Evolutionary conservation across 2,797 vertebrate genomes (phyloP).

Genomic region (Lindbergichthys nudifrons): DNA sequence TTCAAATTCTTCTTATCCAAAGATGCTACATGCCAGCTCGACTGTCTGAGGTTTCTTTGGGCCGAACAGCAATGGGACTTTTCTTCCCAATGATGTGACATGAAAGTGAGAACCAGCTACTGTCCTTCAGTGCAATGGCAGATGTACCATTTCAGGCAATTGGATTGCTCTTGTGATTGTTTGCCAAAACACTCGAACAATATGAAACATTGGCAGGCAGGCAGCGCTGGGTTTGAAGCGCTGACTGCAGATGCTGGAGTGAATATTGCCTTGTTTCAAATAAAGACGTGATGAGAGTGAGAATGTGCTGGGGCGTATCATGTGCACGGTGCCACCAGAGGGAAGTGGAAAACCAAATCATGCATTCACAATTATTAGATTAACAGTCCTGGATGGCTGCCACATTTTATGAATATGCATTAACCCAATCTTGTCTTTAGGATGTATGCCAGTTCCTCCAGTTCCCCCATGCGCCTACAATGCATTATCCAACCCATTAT

Average conservation of each 20-base stretch:
- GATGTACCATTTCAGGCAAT: slow-evolving; percentile 23
- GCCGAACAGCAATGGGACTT: background rate
- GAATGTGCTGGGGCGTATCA: slow-evolving; percentile 26
- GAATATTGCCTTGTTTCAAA: slow-evolving; percentile 19
- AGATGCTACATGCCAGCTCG: slow-evolving; percentile 10
- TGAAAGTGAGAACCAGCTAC: slow-evolving; percentile 23
- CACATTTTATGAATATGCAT: slow-evolving; percentile 60
- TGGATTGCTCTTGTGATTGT: slow-evolving; percentile 17
- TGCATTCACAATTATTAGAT: slow-evolving; percentile 63
- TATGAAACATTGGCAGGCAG: slow-evolving; percentile 11
- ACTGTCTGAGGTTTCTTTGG: background rate
- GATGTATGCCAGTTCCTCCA: slow-evolving; percentile 17
- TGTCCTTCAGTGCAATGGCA: slow-evolving; percentile 15
- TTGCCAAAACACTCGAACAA: slow-evolving; percentile 25
- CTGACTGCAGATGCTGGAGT: slow-evolving; percentile 16
- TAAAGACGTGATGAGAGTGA: slow-evolving; percentile 19
- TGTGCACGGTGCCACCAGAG: slow-evolving; percentile 23
- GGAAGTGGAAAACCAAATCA: slow-evolving; percentile 40
- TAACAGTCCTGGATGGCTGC: slow-evolving; percentile 45
- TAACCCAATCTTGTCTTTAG: slow-evolving; percentile 40
- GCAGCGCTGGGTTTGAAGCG: background rate
- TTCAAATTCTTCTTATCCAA: slow-evolving; percentile 18
- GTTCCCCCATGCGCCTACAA: slow-evolving; percentile 12
- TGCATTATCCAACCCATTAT: slow-evolving; percentile 42
- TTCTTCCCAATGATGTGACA: slow-evolving; percentile 7